Base-by-base conservation (phyloP, 2,797 vertebrate genomes). In the Hyperoplus lanceolatus region DNA sequence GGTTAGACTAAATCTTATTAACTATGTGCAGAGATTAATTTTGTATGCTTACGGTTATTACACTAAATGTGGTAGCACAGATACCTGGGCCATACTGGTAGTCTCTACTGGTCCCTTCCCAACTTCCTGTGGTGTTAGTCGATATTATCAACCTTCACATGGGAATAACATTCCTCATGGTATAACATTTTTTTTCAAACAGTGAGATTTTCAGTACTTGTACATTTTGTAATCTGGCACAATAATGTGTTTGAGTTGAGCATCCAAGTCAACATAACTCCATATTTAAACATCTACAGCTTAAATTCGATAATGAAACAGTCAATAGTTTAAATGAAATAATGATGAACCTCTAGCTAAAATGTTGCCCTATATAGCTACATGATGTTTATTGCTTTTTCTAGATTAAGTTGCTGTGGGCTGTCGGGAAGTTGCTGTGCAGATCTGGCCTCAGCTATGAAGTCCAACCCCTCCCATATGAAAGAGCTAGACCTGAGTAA, bases 371-470 rank as follows among this genome's bases (percentile, higher is more conserved):
- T 36, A n/a, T 58, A 3, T 43, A 51, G 10, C 8, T 56, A 6
- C 5, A 16, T 15, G n/a, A 2, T 62, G 16, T 29, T 12, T 60
- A 15, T 4, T 41, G 53, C 10, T 57, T 43, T 29, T 8, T 48
- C 14, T 53, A 81, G 79, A 51, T 51, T 81, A 56, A 72, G 79
- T 53, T 62, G 51, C 56, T 81, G 79, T 45, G 15, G 70, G 21
- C 29, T 82, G 8, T 77, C 75, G 14, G 64, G 69, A 18, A 69
- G 18, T 4, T 29, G 69, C 63, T 73, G 73, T 62, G 39, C 29
- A 46, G 16, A 67, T 36, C 39, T 77, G 51, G 73, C 63, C 46
- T 62, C 68, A 50, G 72, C 66, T 13, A 21, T 79, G 8, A 73
- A 68, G 70, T 62, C 63, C 50, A 73, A 73, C 57, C 59, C 71